Conservation (phyloP, 1,140 invertebrate species). For the Hydropsyche tenuis region DNA sequence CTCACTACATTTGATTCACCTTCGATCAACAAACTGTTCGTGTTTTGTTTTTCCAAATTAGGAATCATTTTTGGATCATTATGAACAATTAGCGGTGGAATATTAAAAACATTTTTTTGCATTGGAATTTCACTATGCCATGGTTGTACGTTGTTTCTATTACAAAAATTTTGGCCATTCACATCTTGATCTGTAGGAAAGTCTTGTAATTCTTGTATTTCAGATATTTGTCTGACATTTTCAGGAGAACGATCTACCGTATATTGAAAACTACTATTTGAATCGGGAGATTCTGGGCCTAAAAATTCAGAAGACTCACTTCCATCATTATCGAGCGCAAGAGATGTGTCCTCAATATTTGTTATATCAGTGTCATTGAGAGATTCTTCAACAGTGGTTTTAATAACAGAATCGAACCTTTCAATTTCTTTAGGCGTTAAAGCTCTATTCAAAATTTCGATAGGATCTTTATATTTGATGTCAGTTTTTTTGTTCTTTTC, state of each 20-base stretch:
- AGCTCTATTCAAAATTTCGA: constrained; percentile 57
- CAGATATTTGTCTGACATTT: background rate
- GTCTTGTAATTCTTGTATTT: constrained; percentile 11
- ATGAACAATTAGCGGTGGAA: too few relatives aligned
- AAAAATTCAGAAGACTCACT: constrained; percentile 52
- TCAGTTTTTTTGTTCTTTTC: background rate
- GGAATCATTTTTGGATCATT: too few relatives aligned
- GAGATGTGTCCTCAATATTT: constrained; percentile 29
- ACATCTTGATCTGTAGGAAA: background rate
- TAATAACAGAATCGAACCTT: constrained; percentile 64
- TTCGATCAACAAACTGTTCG: too few relatives aligned
- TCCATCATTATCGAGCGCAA: constrained; percentile 38
- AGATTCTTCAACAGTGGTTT: constrained; percentile 54
- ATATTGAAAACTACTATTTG: constrained; percentile 20
- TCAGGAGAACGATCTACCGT: background rate
- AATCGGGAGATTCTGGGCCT: constrained; percentile 58
- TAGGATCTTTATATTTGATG: constrained; percentile 51
- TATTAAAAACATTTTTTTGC: too few relatives aligned
- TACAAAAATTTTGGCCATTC: too few relatives aligned
- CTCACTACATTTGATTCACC: too few relatives aligned
- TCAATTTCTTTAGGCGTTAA: constrained; percentile 64
- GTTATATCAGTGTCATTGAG: constrained; percentile 53
- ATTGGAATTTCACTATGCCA: too few relatives aligned
- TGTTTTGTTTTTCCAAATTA: too few relatives aligned
- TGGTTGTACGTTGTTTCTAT: too few relatives aligned